Percentiles rank a stretch among this genome's conserved stretches.
Evolutionary conservation across 2,113 vertebrate genomes (phyloP).

Genomic region (Calyptommatus sinebrachiatus): DNA sequence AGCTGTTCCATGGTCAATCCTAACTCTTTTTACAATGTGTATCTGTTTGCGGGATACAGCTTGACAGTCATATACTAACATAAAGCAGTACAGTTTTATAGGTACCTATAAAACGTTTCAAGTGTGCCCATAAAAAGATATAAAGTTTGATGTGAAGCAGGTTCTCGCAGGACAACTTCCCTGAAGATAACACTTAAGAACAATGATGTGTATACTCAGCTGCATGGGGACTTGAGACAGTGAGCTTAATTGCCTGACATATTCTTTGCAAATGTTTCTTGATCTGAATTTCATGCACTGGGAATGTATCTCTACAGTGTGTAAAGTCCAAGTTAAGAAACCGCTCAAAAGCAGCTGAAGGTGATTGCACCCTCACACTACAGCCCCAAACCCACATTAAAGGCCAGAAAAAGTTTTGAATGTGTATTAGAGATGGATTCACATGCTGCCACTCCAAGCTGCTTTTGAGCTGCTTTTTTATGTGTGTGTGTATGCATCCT

Average conservation of each 20-base stretch:
- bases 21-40: background rate
- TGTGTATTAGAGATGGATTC: no score
- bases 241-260: background rate
- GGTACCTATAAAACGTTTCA: background rate
- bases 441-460: no score
- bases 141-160: background rate
- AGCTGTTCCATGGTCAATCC: background rate
- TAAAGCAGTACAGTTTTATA: slow-evolving; percentile 1
- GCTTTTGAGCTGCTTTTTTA: no score
- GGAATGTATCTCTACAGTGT: no score
- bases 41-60: background rate
- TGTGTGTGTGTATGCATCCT: no score
- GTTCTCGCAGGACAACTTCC: background rate
- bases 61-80: background rate
- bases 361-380: no score
- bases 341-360: no score
- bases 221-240: background rate
- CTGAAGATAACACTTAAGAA: background rate
- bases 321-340: no score
- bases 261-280: background rate
- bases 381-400: no score
- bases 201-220: background rate
- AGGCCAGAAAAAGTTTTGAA: no score
- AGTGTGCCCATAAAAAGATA: slow-evolving; percentile 4
- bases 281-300: background rate